phyloP scores from a whole-genome alignment of 2,888 invertebrate species.

The Nephrotoma guestfalica region DNA sequence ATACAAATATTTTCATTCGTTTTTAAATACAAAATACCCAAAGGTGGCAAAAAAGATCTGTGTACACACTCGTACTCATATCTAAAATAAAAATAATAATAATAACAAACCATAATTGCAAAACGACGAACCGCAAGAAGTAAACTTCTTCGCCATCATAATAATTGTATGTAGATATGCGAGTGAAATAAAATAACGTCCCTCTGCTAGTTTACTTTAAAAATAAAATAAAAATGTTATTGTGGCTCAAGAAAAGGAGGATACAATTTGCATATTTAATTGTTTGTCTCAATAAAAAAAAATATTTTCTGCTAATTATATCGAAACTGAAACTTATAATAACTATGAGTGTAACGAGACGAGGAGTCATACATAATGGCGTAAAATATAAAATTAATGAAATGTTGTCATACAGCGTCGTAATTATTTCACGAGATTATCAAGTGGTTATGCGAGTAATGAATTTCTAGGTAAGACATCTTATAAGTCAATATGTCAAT shows the following conservation, averaged over 20 bases:
- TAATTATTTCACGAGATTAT: neutral
- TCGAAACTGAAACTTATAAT: neutral
- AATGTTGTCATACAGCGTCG: neutral
- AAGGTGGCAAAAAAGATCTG: neutral
- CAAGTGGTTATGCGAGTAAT: neutral
- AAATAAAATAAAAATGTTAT: neutral
- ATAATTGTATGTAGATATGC: too few relatives aligned
- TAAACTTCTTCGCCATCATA: neutral
- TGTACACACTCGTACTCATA: neutral
- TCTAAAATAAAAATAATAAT: neutral
- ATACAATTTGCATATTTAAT: neutral
- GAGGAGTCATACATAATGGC: neutral
- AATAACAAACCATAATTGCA: neutral
- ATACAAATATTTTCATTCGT: neutral
- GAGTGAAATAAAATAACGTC: neutral
- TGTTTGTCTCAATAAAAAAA: neutral
- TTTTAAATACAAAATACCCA: neutral
- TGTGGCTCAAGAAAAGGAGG: neutral
- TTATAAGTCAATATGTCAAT: neutral
- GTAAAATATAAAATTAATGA: neutral
- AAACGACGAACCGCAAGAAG: neutral
- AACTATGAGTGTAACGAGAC: neutral
- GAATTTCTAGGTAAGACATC: neutral
- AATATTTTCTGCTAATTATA: neutral
- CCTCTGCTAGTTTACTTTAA: neutral